Evolutionary conservation across 92 coral and sea anemone species (phyloP).

Genomic region (Palythoa grandis): DNA sequence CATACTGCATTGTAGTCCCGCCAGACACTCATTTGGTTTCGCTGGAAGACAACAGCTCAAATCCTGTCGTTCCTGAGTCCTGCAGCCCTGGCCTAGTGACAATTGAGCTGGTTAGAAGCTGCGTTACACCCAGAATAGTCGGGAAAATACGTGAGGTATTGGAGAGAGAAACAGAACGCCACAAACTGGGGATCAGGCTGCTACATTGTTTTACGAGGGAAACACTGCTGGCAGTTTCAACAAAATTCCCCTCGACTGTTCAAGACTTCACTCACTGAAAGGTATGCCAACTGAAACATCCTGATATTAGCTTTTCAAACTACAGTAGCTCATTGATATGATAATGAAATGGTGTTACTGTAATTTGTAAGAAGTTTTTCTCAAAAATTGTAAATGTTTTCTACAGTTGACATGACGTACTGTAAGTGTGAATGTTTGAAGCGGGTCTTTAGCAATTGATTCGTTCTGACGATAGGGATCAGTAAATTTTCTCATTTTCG

Average conservation of each 20-base stretch:
- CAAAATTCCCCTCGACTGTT: not conserved
- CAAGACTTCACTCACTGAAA: conserved; percentile 24
- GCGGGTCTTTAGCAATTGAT: no score
- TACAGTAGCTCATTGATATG: no score
- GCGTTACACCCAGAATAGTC: conserved; percentile 38
- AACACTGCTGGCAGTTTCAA: not conserved
- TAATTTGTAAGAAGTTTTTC: no score
- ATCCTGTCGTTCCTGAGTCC: not conserved
- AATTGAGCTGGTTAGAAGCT: conserved; percentile 39
- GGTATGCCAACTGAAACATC: not conserved
- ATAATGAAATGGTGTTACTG: no score
- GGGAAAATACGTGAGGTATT: conserved; percentile 25
- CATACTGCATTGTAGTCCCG: not conserved
- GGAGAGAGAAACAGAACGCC: no score
- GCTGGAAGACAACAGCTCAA: not conserved
- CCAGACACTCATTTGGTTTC: not conserved
- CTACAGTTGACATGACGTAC: no score
- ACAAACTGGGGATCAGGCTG: not conserved
- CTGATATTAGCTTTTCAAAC: not conserved
- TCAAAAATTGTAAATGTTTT: no score
- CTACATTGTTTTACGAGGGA: not conserved
- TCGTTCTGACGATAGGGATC: no score
- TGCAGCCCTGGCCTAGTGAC: conserved; percentile 38
- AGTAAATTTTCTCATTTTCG: no score
- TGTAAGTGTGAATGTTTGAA: no score